These are phyloP conservation scores for Ascaphus truei DNA, from an alignment of 2,113 vertebrate species.

Conservation along the genomic window DNA sequence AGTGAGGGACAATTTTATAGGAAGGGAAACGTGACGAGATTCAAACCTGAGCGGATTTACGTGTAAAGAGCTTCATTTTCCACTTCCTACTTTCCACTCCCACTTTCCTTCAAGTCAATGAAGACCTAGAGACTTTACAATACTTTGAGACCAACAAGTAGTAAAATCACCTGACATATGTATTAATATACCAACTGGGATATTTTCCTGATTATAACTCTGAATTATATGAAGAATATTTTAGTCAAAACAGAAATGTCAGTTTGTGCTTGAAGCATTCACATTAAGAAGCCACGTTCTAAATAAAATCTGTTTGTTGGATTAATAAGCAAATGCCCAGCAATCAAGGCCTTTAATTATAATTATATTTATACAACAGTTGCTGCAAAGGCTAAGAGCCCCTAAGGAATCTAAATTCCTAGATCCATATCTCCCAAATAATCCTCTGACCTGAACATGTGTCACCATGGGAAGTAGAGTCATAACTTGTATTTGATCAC, in stretches of 20 bases:
- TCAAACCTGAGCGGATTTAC: no score
- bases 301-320: no score
- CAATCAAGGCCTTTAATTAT: constrained; percentile 17
- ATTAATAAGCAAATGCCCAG: constrained; percentile 13
- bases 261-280: constrained; percentile 5
- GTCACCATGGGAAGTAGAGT: constrained; percentile 38
- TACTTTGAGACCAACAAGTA: no score
- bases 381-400: constrained; percentile 13
- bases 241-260: constrained; percentile 20
- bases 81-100: no score
- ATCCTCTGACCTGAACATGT: constrained; percentile 31
- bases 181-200: background rate
- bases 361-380: constrained; percentile 32
- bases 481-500: constrained; percentile 29
- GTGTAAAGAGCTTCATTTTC: no score
- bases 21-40: no score
- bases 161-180: background rate
- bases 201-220: constrained; percentile 1
- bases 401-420: constrained; percentile 24
- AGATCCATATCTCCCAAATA: constrained; percentile 44
- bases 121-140: no score
- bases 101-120: no score
- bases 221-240: constrained; percentile 1
- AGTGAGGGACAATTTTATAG: no score
- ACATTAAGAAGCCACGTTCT: constrained; percentile 5